Evolutionary conservation across 1,140 invertebrate species (phyloP).

Genomic region (Bradynema listronoti): DNA sequence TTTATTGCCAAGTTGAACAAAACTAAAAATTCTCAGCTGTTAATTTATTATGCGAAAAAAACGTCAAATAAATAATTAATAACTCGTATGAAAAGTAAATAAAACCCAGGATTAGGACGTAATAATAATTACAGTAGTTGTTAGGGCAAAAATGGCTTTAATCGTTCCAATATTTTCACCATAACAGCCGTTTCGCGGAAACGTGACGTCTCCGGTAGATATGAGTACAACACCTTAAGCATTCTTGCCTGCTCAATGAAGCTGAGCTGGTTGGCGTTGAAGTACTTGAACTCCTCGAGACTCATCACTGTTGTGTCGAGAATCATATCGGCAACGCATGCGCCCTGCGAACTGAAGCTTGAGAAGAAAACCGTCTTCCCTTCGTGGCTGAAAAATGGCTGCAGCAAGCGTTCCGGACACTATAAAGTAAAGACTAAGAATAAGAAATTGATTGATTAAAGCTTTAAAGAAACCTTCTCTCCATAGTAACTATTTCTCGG

Average conservation of each 20-base stretch:
- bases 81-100: too few relatives aligned
- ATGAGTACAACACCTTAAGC: conserved; percentile 8
- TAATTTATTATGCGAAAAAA: too few relatives aligned
- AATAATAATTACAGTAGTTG: too few relatives aligned
- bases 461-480: too few relatives aligned
- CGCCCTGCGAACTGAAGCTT: conserved; percentile 5
- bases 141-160: conserved; percentile 15
- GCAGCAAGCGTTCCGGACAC: conserved; percentile 20
- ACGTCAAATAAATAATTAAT: too few relatives aligned
- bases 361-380: conserved; percentile 22
- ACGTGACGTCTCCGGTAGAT: conserved; percentile 15
- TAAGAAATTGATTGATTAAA: too few relatives aligned
- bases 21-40: too few relatives aligned
- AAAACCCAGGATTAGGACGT: too few relatives aligned
- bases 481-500: too few relatives aligned
- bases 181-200: conserved; percentile 19
- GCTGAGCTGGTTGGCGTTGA: conserved; percentile 12
- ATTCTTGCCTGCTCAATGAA: conserved; percentile 28
- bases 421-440: too few relatives aligned
- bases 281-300: conserved; percentile 12
- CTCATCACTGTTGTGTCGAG: conserved; percentile 10
- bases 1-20: too few relatives aligned
- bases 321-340: conserved; percentile 16
- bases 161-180: conserved; percentile 17
- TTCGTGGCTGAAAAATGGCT: conserved; percentile 24